Base-by-base conservation (phyloP, 2,113 vertebrate genomes). In the Callithrix jacchus region DNA sequence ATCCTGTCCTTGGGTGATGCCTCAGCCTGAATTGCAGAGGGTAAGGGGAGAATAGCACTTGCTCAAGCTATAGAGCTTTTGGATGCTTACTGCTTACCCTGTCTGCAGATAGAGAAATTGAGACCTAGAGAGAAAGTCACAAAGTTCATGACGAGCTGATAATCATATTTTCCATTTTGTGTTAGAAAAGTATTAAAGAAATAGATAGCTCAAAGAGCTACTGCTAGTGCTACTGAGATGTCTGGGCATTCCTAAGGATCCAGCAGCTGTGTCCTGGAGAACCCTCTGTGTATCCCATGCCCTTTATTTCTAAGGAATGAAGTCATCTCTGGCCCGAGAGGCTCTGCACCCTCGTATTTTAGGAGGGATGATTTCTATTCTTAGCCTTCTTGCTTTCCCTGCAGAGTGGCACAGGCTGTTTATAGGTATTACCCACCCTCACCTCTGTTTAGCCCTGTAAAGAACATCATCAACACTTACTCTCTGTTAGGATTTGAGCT, bases 1-100 rank as follows among this genome's bases (percentile, higher is more conserved):
- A 17, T 16, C 52, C 40, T 32, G 10, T 21, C 27, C 52, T 52
- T 5, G 3, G 68, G 6, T 27, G n/a, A 21, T 13, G 25, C 74
- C n/a, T 70, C 30, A 6, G 73, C 47, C 21, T 0, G 0, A 13
- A 2, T 2, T 40, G 80, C 20, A 30, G 92, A 17, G n/a, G 4
- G 2, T 42, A 21, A 52, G 77, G 77, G 52, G 35, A 49, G 47
- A 47, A 37, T 2, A 11, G 47, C 17, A 2, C 25, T 58, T 64
- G 5, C 2, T n/a, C 8, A 32, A 11, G 25, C 35, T 64, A 8
- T 2, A 0, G 23, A 23, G 10, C 23, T 0, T 5, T 0, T 7
- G 35, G 64, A 37, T 5, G 0, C 37, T 56, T 6, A 2, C 11
- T 25, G 66, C 37, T 77, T 32, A 16, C 9, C 32, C n/a, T 74